These are phyloP conservation scores for cat (Felis catus) DNA, from an alignment of 2,113 vertebrate species.

Conservation along the genomic window DNA sequence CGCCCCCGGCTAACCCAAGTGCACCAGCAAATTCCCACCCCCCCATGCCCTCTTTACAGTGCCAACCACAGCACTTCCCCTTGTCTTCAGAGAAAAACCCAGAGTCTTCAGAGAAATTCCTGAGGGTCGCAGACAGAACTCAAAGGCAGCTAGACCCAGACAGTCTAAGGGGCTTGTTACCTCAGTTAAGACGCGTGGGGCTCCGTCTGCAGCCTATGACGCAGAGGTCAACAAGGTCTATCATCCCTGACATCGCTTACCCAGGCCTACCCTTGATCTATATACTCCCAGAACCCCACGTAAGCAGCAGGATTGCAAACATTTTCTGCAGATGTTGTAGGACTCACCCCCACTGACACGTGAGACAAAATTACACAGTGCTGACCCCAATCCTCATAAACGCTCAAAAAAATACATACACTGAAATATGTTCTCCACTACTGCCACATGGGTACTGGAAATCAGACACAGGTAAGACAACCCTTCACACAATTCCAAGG, in stretches of 20 bases:
- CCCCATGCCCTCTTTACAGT: not conserved
- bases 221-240: not conserved
- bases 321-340: not conserved
- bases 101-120: not conserved
- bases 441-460: not conserved
- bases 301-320: not conserved
- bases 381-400: not conserved
- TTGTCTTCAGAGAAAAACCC: not conserved
- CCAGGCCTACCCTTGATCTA: not conserved
- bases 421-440: not conserved
- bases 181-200: fast-evolving
- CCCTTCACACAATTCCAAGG: not conserved
- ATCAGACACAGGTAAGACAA: not conserved
- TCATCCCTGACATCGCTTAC: not conserved
- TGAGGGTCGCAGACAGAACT: not conserved
- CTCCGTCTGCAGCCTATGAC: not conserved
- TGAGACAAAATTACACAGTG: not conserved
- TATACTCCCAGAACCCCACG: not conserved
- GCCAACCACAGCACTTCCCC: too few species aligned
- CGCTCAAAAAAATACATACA: not conserved
- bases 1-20: not conserved
- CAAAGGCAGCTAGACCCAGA: not conserved
- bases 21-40: not conserved
- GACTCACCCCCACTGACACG: not conserved
- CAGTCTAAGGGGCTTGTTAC: not conserved